Evolutionary conservation across 2,113 vertebrate species (phyloP), one percentile per base, ranked within the genome.

Genomic region (Nannobrachium achirus): DNA sequence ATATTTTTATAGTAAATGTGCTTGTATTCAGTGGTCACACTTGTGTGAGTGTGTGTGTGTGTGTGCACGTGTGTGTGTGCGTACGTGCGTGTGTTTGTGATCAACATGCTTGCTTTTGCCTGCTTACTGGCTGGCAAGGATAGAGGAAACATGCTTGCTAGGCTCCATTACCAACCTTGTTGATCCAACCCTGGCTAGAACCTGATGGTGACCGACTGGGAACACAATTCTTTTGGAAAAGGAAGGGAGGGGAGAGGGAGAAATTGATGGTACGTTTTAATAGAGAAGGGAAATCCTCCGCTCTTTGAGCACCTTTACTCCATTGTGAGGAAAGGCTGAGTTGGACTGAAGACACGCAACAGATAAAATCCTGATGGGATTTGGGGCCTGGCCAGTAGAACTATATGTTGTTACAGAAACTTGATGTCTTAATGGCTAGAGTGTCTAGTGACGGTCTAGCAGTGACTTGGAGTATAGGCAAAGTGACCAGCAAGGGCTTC

Each of bases 151-250:
- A 82, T 92, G 79, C 80, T 79, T 90, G 68, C 82, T 81, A 79
- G 78, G 73, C 87, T 86, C 78, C 79, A 88, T 87, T 88, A 82
- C 72, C 66, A 55, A 83, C 63, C 83, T 64, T 81, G 84, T 84
- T 88, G 76, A 88, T 89, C 84, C 83, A 88, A 92, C 94, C 19
- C 93, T 93, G 74, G 93, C 79, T 7, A 90, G 89, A 19, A 93
- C 93, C 0, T 87, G 55, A 73, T 83, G 78, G 72, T 76, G 78
- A 82, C 73, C 72, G 75, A 79, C 82, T 82, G 76, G 78, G 74
- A 87, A 82, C 71, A 78, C 66, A 73, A 57, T 58, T 71, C 71
- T 79, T 83, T 71, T 66, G 75, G 65, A 76, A 77, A 72, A 73
- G 70, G 75, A 75, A 82, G 73, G 77, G 70, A 1, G 83, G 6